Percentiles rank a stretch among this genome's conserved stretches.
phyloP scores from a whole-genome alignment of 2,888 invertebrate species.

The Drosophila engyochracea region DNA sequence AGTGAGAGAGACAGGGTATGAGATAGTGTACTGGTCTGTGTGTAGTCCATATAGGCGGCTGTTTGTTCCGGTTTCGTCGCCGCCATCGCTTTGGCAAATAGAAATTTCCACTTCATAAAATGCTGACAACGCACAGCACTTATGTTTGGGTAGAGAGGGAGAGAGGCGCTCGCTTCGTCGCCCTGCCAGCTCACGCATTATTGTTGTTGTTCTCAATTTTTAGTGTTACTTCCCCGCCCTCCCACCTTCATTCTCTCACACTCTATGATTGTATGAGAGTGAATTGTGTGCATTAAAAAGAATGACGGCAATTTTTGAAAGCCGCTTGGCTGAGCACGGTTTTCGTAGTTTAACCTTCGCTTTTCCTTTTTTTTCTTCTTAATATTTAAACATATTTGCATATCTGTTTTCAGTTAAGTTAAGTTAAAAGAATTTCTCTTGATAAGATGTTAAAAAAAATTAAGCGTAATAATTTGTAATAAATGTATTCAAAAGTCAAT shows the following conservation, averaged over 20 bases:
- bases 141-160: constrained; percentile 49
- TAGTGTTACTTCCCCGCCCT: constrained; percentile 16
- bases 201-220: constrained; percentile 40
- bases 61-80: constrained; percentile 75
- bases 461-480: background rate
- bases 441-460: background rate
- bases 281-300: constrained; percentile 71
- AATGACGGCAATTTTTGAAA: constrained; percentile 78
- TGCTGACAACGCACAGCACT: constrained; percentile 76
- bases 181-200: constrained; percentile 32
- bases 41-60: constrained; percentile 41
- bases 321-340: constrained; percentile 38
- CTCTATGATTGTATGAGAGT: background rate
- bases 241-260: background rate
- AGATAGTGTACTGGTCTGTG: constrained; percentile 26
- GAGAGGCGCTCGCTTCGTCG: constrained; percentile 15
- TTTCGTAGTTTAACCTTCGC: constrained; percentile 49
- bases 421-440: background rate
- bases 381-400: background rate
- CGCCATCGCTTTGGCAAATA: constrained; percentile 70
- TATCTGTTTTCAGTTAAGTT: background rate
- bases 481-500: background rate
- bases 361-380: background rate
- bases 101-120: constrained; percentile 83
- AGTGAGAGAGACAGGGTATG: background rate